Percentiles rank a stretch among this genome's conserved stretches.
These are phyloP conservation scores for Zosterops hypoxanthus DNA, from an alignment of 2,113 vertebrate genomes.

Conservation along the genomic window DNA sequence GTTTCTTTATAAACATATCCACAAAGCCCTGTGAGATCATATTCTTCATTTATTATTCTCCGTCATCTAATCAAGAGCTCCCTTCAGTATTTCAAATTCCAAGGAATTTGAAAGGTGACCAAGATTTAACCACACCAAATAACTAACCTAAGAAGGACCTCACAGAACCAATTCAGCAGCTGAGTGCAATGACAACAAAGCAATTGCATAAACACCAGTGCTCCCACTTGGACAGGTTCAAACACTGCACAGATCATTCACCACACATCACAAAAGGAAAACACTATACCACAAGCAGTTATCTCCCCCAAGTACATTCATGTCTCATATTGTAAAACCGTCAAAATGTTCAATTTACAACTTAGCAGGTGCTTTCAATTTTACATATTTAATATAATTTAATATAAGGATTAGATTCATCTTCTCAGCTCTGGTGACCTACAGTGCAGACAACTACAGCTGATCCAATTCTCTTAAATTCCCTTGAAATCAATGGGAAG, in stretches of 20 bases:
- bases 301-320: background rate
- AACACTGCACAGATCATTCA: background rate
- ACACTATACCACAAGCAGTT: background rate
- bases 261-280: background rate
- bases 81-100: background rate
- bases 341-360: background rate
- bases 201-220: background rate
- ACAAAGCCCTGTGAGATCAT: background rate
- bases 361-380: background rate
- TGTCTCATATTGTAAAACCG: background rate
- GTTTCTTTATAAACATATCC: background rate
- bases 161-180: background rate
- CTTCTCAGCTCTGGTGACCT: background rate
- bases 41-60: background rate
- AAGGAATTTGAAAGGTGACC: background rate
- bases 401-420: background rate
- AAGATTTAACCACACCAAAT: background rate
- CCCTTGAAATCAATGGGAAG: background rate
- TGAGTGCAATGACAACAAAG: background rate
- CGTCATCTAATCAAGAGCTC: background rate
- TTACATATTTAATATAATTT: background rate
- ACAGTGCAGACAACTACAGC: background rate
- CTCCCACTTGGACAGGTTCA: background rate
- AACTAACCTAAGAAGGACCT: background rate
- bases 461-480: background rate